Base-by-base conservation (phyloP, 1,140 invertebrate species). In the Holotrichia oblita region DNA sequence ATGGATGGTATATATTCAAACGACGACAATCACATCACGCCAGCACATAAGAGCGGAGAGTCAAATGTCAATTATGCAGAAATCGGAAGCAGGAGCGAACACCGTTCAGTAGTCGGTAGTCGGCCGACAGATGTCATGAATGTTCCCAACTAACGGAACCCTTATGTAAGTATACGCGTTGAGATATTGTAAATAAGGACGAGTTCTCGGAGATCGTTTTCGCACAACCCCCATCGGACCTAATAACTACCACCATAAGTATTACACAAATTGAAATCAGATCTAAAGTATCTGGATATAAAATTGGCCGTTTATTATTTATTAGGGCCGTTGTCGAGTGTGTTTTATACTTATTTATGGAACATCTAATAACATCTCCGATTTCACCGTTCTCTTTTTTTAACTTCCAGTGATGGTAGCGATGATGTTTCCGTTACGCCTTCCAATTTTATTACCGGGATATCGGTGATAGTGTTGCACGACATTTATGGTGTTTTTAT, bases 221-320 rank as follows among this genome's bases (percentile, higher is more conserved):
- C 61, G 61, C 61, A 20, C 10, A 20, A 73, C 3, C 72, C 72
- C 72, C 72, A 42, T 27, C 72, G 72, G 72, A 73, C 72, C 72
- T 41, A 73, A 73, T 73, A 73, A 73, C 27, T 42, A 42, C 72
- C 72, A 42, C 72, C 40, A 73, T 73, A 73, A 73, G 40, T 73
- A 73, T 73, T 73, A 42, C 72, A 73, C 72, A 73, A 73, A 73
- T 73, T 73, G 72, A 73, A 73, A 73, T 73, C 72, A 42, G 72
- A 73, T 73, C 9, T 17, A n/a, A n/a, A n/a, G n/a, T 40, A 64
- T 64, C 61, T 64, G 61, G 12, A 9, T 12, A 2, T 64, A 22
- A 24, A 10, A 27, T 64, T 20, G 61, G 24, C 0, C n/a, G 17
- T 64, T 64, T 64, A 64, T 64, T 64, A 64, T 27, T 64, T 64